Conservation (phyloP, 2,888 invertebrate species). For the Drosophila macrothrix region DNA sequence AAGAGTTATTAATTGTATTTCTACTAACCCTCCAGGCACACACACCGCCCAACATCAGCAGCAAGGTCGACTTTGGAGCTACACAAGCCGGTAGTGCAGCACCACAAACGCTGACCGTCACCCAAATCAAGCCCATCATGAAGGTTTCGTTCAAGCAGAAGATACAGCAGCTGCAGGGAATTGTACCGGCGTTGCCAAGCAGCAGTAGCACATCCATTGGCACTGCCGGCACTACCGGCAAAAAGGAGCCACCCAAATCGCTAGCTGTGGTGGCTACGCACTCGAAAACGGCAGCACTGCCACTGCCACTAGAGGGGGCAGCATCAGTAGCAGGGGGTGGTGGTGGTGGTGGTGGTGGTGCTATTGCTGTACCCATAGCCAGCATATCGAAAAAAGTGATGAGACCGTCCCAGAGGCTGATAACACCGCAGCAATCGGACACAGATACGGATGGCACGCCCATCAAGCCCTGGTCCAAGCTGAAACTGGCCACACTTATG, state of each 20-base stretch:
- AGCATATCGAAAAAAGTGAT: conserved; percentile 73
- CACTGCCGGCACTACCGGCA: conserved; percentile 84
- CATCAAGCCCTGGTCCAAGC: conserved; percentile 90
- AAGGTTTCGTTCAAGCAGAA: conserved; percentile 88
- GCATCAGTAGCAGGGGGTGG: not conserved
- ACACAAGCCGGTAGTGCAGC: conserved; percentile 9
- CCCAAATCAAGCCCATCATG: conserved; percentile 83
- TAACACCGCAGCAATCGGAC: conserved; percentile 73
- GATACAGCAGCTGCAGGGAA: conserved; percentile 87
- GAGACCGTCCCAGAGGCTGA: conserved; percentile 68
- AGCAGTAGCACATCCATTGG: conserved; percentile 15
- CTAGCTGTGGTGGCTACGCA: conserved; percentile 69
- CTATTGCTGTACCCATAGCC: conserved; percentile 59
- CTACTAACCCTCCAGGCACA: conserved; percentile 45
- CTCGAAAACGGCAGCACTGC: not conserved
- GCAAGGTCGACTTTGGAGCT: conserved; percentile 70
- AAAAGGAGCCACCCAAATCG: conserved; percentile 79
- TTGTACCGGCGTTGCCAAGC: conserved; percentile 18
- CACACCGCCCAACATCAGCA: conserved; percentile 63
- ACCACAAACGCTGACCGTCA: conserved; percentile 54
- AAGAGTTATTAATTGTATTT: not conserved
- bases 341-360: conserved; percentile 2
- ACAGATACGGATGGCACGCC: conserved; percentile 84
- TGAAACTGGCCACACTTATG: conserved; percentile 89
- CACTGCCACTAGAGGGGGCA: conserved; percentile 10